Evolutionary conservation across 2,797 vertebrate species (phyloP), one percentile per base, ranked within the genome.

Genomic region (Siniperca scherzeri): DNA sequence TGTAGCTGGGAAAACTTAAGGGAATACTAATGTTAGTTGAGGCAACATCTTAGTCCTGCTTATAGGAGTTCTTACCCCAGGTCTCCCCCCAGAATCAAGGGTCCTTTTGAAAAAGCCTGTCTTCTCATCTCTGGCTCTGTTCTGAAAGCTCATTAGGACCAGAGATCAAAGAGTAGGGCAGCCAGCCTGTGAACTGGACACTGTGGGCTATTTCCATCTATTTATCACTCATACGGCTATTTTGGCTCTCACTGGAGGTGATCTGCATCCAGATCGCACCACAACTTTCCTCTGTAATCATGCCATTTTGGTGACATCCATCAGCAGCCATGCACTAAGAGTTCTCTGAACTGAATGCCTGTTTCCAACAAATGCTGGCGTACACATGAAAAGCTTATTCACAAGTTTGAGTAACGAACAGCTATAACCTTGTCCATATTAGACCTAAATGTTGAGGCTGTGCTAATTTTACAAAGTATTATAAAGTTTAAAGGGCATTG

Each of bases 71-170:
- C 70, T 92, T 82, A 88, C 88, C 84, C 77, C 88, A 93, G 87
- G 92, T 92, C 70, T 91, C 70, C 81, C 81, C 85, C 80, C 53
- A 88, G 87, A 91, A 94, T 91, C 85, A 89, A 91, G 86, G 83
- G 86, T 89, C 80, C 81, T 85, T 93, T 94, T 90, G 89, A 89
- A 92, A 89, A 84, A 68, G 73, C 55, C 88, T 44, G 38, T 91
- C 91, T 92, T 94, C 92, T 94, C 86, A 93, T 95, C 92, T 91
- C 80, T 87, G 87, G 87, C 91, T 89, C 83, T 87, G 77, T 89
- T 94, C 91, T 92, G 90, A 93, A 91, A 90, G 88, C 93, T 95
- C 93, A 95, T 95, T 95, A 96, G 92, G 91, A 88, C 75, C 85
- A 74, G 65, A 93, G 93, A 95, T 95, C 91, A 95, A 95, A 95